Evolutionary conservation across 2,113 vertebrate genomes (phyloP).

Genomic region (Sorex araneus): DNA sequence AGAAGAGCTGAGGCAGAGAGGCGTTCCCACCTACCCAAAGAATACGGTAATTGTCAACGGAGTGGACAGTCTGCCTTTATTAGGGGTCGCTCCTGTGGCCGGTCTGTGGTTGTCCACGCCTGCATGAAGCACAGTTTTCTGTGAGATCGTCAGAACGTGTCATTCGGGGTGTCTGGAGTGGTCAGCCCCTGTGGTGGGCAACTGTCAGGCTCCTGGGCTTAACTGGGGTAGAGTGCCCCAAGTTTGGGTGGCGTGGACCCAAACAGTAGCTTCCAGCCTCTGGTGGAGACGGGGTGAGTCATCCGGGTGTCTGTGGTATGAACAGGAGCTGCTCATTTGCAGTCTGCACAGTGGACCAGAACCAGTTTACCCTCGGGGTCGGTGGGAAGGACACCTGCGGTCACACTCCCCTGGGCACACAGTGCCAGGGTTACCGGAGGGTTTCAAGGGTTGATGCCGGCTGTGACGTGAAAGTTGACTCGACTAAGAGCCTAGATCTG

Average conservation of each 20-base stretch:
- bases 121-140: background rate
- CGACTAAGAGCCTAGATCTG: background rate
- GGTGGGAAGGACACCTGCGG: background rate
- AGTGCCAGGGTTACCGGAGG: background rate
- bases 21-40: background rate
- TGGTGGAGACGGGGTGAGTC: background rate
- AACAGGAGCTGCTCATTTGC: background rate
- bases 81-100: background rate
- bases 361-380: background rate
- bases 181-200: background rate
- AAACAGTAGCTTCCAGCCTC: background rate
- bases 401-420: background rate
- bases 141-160: slow-evolving; percentile 28
- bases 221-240: background rate
- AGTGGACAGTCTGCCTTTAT: background rate
- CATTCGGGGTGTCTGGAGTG: slow-evolving; percentile 65
- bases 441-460: background rate
- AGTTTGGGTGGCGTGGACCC: background rate
- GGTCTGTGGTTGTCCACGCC: slow-evolving; percentile 46
- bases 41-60: background rate
- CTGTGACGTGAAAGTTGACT: background rate
- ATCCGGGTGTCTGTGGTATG: background rate
- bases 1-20: background rate
- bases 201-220: background rate
- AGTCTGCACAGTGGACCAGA: background rate